phyloP scores from a whole-genome alignment of 2,797 vertebrate species.

The Momotus momota region DNA sequence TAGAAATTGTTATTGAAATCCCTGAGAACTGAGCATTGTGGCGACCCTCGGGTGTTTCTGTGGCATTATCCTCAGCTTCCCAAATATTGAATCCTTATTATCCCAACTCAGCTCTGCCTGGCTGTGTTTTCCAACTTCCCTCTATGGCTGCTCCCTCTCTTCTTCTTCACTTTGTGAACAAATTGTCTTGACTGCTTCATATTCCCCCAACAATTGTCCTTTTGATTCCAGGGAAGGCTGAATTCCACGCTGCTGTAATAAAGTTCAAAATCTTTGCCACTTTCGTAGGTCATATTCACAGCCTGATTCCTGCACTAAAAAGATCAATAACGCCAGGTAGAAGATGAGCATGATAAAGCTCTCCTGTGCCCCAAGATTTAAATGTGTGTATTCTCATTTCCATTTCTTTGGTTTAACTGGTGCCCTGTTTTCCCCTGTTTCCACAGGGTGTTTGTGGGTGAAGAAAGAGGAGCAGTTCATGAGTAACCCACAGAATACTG shows the following conservation, averaged over 20 bases:
- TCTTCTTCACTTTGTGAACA: neutral
- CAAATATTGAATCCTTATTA: neutral
- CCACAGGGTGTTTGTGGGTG: neutral
- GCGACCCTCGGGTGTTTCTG: neutral
- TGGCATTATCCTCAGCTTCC: neutral
- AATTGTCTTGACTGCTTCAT: neutral
- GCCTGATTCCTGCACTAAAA: neutral
- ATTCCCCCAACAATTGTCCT: neutral
- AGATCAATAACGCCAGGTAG: neutral
- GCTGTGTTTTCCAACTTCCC: neutral
- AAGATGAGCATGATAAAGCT: slow-evolving; percentile 27
- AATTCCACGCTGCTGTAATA: neutral
- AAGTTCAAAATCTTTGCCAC: slow-evolving; percentile 22
- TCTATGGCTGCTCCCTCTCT: neutral
- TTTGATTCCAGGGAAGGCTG: neutral
- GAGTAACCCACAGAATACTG: slow-evolving; percentile 18
- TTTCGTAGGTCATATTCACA: slow-evolving; percentile 19
- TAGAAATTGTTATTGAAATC: neutral
- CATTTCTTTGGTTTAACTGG: slow-evolving; percentile 17
- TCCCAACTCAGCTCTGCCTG: neutral
- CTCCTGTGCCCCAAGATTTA: neutral
- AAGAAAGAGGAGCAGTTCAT: neutral
- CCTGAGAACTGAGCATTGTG: accelerated
- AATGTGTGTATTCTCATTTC: slow-evolving; percentile 12
- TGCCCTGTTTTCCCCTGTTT: neutral